These are phyloP conservation scores for Toxostoma redivivum DNA, from an alignment of 2,113 vertebrate species.

Conservation along the genomic window DNA sequence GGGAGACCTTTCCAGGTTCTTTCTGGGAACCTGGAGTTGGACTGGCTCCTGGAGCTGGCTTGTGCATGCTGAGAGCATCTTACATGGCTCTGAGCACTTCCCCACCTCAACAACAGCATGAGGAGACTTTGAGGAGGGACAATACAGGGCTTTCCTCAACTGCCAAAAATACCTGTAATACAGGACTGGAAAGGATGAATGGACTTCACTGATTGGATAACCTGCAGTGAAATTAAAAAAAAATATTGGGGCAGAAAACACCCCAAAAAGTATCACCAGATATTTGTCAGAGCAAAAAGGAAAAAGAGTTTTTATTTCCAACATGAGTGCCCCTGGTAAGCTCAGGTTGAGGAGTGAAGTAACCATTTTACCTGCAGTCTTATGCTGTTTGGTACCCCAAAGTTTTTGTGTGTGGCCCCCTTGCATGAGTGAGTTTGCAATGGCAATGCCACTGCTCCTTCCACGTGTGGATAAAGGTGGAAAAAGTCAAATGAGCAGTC, in stretches of 20 bases:
- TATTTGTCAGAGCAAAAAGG: not conserved
- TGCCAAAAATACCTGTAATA: not conserved
- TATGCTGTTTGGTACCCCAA: not conserved
- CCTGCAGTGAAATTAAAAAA: not conserved
- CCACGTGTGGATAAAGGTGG: not conserved
- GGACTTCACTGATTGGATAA: not conserved
- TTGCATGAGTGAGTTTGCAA: not conserved
- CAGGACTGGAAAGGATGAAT: not conserved
- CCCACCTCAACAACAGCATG: not conserved
- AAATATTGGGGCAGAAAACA: not conserved
- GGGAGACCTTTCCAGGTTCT: not conserved
- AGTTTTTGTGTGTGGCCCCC: not conserved
- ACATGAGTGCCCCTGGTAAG: fast-evolving
- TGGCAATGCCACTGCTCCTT: not conserved
- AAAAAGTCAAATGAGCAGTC: not conserved
- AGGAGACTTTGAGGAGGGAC: not conserved
- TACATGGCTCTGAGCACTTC: not conserved
- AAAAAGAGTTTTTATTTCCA: not conserved
- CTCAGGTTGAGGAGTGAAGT: not conserved
- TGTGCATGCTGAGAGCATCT: not conserved
- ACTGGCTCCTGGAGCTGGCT: not conserved
- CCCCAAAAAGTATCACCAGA: not conserved
- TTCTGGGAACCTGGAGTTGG: not conserved
- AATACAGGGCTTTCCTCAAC: not conserved
- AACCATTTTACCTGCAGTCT: not conserved